Percentiles rank a stretch among this genome's conserved stretches.
Conservation (phyloP, 1,140 invertebrate genomes). For the Latrodectus geometricus region DNA sequence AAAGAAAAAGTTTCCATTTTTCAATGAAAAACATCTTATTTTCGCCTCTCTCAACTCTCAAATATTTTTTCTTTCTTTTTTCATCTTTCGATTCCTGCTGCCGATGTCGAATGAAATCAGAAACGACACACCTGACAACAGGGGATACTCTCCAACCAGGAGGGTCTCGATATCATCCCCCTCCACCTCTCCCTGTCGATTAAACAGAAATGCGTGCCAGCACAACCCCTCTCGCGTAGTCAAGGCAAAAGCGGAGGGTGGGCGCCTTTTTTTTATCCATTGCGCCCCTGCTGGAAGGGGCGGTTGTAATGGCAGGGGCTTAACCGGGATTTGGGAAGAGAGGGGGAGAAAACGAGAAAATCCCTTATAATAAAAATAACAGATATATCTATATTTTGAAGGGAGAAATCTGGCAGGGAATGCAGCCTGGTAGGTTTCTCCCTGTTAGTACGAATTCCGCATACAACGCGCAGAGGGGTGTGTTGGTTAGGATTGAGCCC, state of each 20-base stretch:
- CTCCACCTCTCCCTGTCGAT: slow-evolving; percentile 5
- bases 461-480: background rate
- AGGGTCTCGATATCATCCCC: background rate
- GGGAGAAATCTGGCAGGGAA: background rate
- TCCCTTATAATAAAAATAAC: slow-evolving; percentile 42
- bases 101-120: slow-evolving; percentile 25
- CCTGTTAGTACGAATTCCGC: background rate
- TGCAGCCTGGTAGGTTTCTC: background rate
- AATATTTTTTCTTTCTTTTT: background rate
- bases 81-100: background rate
- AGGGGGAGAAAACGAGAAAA: slow-evolving; percentile 27
- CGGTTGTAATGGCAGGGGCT: slow-evolving; percentile 27
- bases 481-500: background rate
- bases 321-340: slow-evolving; percentile 33
- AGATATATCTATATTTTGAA: slow-evolving; percentile 34
- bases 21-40: slow-evolving; percentile 2
- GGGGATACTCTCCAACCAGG: background rate
- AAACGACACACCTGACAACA: slow-evolving; percentile 32
- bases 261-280: background rate
- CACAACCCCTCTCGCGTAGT: background rate
- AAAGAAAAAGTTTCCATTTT: background rate
- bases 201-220: slow-evolving; percentile 29
- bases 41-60: background rate
- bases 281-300: background rate
- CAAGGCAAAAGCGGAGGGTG: background rate